These are phyloP conservation scores for Sparidentex hasta DNA, from an alignment of 2,797 vertebrate genomes.

Conservation along the genomic window DNA sequence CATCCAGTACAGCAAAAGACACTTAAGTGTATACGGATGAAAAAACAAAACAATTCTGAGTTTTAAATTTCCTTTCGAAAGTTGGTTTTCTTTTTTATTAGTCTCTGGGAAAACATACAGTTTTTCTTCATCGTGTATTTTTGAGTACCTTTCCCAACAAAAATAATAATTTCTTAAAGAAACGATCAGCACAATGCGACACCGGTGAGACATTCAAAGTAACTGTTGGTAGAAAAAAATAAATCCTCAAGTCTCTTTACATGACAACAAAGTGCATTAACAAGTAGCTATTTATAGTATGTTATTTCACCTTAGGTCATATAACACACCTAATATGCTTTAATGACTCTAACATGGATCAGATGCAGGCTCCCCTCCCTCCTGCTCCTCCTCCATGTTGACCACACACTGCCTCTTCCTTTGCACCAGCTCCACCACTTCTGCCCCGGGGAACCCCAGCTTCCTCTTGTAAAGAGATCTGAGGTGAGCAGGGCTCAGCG, in stretches of 20 bases:
- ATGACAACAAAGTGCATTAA: constrained; percentile 40
- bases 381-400: constrained; percentile 56
- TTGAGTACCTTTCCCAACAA: not conserved
- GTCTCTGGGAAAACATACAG: not conserved
- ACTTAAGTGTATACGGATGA: not conserved
- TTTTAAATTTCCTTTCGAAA: not conserved
- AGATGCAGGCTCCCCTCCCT: constrained; percentile 34
- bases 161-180: constrained; percentile 19
- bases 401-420: constrained; percentile 83
- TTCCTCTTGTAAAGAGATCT: constrained; percentile 86
- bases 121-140: not conserved
- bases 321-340: not conserved
- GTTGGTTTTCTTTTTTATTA: constrained; percentile 12
- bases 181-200: constrained; percentile 4
- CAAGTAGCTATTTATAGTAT: constrained; percentile 32
- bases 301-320: constrained; percentile 12
- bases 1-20: not conserved
- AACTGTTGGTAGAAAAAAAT: constrained; percentile 20
- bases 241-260: not conserved
- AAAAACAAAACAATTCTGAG: not conserved
- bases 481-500: constrained; percentile 41
- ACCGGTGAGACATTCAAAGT: constrained; percentile 12
- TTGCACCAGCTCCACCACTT: constrained; percentile 64
- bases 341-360: constrained; percentile 37
- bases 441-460: constrained; percentile 72